Evolutionary conservation across 2,888 invertebrate genomes (phyloP).

Genomic region (Aproaerema taeniolella): DNA sequence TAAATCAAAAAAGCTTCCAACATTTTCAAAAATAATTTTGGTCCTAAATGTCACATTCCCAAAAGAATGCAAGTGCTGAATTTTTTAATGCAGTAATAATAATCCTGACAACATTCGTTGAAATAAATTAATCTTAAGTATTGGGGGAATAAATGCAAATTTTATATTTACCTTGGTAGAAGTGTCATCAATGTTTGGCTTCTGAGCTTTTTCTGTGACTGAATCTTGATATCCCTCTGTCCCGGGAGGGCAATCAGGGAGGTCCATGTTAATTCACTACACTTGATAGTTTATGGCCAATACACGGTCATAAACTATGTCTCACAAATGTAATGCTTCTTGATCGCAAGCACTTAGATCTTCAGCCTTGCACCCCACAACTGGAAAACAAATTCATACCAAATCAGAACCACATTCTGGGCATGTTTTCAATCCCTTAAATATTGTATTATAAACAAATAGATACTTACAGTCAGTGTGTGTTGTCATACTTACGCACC

Average conservation of each 20-base stretch:
- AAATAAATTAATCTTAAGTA: too few species aligned
- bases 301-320: conserved; percentile 53
- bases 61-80: too few species aligned
- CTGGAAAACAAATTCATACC: conserved; percentile 46
- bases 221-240: conserved; percentile 68
- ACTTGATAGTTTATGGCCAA: conserved; percentile 65
- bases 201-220: conserved; percentile 55
- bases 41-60: too few species aligned
- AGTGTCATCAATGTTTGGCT: conserved; percentile 37
- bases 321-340: conserved; percentile 34
- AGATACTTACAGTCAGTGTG: conserved; percentile 50
- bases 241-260: conserved; percentile 69
- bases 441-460: conserved; percentile 39
- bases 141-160: too few species aligned
- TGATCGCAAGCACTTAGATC: conserved; percentile 21
- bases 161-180: conserved; percentile 72
- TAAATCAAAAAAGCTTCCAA: too few species aligned
- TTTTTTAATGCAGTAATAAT: too few species aligned
- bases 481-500: conserved; percentile 33
- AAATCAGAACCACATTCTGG: conserved; percentile 25
- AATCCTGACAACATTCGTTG: too few species aligned
- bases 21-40: too few species aligned
- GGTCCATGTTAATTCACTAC: conserved; percentile 69
- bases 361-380: conserved; percentile 38
- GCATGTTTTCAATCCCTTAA: conserved; percentile 20